Conservation (phyloP, 1,140 invertebrate species). For the Magallana gigas region DNA sequence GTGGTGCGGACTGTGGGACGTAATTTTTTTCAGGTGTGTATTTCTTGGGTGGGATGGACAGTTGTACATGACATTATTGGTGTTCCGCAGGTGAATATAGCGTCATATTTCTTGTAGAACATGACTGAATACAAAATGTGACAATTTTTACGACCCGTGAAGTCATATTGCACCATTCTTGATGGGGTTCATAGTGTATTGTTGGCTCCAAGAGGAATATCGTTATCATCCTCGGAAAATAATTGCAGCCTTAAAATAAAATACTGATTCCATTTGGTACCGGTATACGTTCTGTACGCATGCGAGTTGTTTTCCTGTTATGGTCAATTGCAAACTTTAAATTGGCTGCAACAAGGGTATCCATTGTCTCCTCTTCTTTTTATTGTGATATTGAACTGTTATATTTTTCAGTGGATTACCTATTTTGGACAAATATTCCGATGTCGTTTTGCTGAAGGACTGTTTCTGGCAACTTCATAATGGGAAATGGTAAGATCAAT, state of each 20-base stretch:
- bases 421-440: not conserved
- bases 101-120: not conserved
- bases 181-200: not conserved
- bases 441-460: not conserved
- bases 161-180: not conserved
- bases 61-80: not conserved
- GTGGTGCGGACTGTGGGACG: not conserved
- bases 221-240: too few species aligned
- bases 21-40: not conserved
- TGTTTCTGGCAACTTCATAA: not conserved
- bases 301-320: not conserved
- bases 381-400: not conserved
- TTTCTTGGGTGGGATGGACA: not conserved
- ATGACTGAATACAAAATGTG: not conserved
- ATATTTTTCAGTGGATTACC: not conserved
- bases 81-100: not conserved
- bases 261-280: too few species aligned
- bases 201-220: too few species aligned
- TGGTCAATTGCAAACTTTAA: not conserved
- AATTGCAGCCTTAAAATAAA: too few species aligned
- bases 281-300: too few species aligned
- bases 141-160: not conserved
- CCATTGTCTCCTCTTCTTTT: not conserved
- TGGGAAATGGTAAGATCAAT: constrained; percentile 11
- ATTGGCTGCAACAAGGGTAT: not conserved